phyloP scores from a whole-genome alignment of 2,888 invertebrate genomes.

The Mythimna vitellina region DNA sequence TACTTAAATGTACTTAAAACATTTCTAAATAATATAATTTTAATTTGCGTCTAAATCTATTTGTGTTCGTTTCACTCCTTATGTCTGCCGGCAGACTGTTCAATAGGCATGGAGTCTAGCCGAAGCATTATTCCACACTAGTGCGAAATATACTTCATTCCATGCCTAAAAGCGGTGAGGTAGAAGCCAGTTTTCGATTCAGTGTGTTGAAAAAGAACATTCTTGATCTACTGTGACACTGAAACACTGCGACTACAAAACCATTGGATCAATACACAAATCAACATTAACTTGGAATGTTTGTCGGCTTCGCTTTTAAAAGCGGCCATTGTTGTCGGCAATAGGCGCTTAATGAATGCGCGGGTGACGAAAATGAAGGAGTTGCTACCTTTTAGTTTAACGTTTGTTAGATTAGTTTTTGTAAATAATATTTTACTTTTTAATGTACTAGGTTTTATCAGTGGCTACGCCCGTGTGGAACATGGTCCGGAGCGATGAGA shows the following conservation, averaged over 20 bases:
- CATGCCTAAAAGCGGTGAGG: too few species aligned
- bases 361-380: slow-evolving; percentile 2
- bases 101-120: too few species aligned
- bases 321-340: slow-evolving; percentile 14
- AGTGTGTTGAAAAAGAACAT: not conserved
- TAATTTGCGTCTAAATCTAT: too few species aligned
- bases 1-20: too few species aligned
- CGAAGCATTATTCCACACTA: too few species aligned
- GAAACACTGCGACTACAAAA: not conserved
- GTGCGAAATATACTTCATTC: too few species aligned
- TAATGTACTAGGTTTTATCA: too few species aligned
- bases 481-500: too few species aligned
- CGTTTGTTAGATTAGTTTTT: not conserved
- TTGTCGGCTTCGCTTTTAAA: slow-evolving; percentile 19
- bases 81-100: too few species aligned
- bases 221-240: not conserved
- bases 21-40: too few species aligned
- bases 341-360: slow-evolving; percentile 20
- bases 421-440: not conserved
- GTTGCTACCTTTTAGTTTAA: not conserved
- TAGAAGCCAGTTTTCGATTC: not conserved
- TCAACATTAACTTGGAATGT: slow-evolving; percentile 27
- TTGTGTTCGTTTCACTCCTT: too few species aligned
- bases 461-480: too few species aligned
- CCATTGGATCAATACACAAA: slow-evolving; percentile 29